Evolutionary conservation across 2,113 vertebrate species (phyloP).

Genomic region (Candoia aspera): DNA sequence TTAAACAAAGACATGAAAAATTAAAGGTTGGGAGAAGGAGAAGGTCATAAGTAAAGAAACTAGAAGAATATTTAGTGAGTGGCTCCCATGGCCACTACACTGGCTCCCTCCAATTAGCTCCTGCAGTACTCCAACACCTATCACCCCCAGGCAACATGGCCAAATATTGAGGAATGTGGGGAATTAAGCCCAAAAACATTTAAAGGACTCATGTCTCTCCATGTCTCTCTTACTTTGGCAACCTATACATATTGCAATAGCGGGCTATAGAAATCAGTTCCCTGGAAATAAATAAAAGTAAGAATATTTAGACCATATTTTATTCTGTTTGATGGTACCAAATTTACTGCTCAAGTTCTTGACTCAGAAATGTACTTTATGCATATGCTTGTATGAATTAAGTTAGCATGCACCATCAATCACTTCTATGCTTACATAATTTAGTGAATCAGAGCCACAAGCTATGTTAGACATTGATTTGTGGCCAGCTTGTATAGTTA

Average conservation of each 20-base stretch:
- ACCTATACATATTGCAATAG: neutral
- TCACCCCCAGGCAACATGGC: neutral
- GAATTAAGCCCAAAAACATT: neutral
- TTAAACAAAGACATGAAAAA: neutral
- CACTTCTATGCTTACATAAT: neutral
- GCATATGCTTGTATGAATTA: neutral
- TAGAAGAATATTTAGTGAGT: neutral
- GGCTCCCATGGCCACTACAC: neutral
- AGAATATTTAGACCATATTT: neutral
- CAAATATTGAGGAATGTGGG: neutral
- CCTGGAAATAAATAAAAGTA: conserved; percentile 1
- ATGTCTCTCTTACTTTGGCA: neutral
- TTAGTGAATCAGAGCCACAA: neutral
- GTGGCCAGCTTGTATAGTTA: neutral
- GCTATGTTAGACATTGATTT: neutral
- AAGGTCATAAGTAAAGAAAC: neutral
- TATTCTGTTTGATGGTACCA: conserved; percentile 1
- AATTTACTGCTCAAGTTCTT: neutral
- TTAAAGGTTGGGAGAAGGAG: no score
- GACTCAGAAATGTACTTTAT: neutral
- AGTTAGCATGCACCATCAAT: neutral
- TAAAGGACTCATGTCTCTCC: neutral
- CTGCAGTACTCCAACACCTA: neutral
- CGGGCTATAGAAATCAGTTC: neutral
- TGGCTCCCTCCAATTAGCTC: neutral